Evolutionary conservation across 2,113 vertebrate species (phyloP), one percentile per base, ranked within the genome.

Genomic region (Perca flavescens): DNA sequence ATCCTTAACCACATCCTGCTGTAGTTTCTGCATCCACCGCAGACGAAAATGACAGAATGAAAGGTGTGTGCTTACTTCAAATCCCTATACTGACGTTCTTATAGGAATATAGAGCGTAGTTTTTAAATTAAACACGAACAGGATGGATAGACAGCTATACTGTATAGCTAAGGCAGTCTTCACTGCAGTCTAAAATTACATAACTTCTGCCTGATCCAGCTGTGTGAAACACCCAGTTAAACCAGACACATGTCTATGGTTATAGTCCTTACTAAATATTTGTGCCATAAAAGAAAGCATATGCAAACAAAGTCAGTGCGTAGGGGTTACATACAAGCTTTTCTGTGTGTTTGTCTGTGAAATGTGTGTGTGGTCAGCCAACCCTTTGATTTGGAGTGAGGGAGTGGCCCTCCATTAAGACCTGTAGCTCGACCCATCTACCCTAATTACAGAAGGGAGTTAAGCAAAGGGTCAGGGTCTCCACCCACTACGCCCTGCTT

Each of bases 381-480:
- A 84, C 63, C 90, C 92, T 93, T 89, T 94, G 90, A 94, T 93
- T 89, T 83, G 65, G 22, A 56, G 79, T 50, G 86, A 74, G 82
- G 89, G 92, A 92, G 92, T 88, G 83, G 79, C 86, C 83, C 88
- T 79, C 68, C 66, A 90, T 88, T 89, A 93, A 89, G 83, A 79
- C 52, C 47, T 54, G 15, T 66, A 69, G 85, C 70, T 49, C 21
- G 46, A 81, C 69, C 69, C 78, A 81, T 78, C 57, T 40, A 47
- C 40, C 40, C 40, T 93, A 94, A 95, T 94, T 94, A 95, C 83
- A 93, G 93, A 76, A 72, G 67, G 66, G 83, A 70, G 83, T 72
- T 31, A 83, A 70, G 49, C 58, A 72, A 14, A 69, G 88, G 83
- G 90, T 93, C 74, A 79, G 88, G 91, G 90, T 91, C 90, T 88